Conservation (phyloP, 37 sponge, comb jelly and placozoan genomes). For the Axinella damicornis region DNA sequence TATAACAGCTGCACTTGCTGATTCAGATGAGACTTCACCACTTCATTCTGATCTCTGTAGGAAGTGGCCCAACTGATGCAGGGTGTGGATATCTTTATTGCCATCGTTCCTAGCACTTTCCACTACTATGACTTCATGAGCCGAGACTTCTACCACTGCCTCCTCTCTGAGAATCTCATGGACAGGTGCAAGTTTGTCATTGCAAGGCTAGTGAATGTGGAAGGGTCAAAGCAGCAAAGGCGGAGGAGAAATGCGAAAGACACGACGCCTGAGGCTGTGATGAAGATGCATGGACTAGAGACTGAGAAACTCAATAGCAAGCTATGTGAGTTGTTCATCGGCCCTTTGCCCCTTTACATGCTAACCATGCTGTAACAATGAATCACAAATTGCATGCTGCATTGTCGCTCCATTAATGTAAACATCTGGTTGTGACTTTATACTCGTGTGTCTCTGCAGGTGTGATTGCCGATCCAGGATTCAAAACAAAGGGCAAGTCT, state of each 20-base stretch:
- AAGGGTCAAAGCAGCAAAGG: background rate
- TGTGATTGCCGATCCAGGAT: background rate
- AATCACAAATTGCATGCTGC: too few relatives aligned
- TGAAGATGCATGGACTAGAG: slow-evolving; percentile 1
- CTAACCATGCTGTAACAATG: too few relatives aligned
- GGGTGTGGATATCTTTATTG: background rate
- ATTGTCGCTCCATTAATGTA: too few relatives aligned
- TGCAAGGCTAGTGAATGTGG: background rate
- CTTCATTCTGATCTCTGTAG: background rate
- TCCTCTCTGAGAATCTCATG: background rate
- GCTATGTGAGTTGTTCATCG: too few relatives aligned
- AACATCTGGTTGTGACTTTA: too few relatives aligned
- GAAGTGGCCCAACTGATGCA: slow-evolving; percentile 16
- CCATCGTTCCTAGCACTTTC: background rate
- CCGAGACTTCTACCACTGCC: background rate
- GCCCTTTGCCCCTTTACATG: too few relatives aligned
- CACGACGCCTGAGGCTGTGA: background rate
- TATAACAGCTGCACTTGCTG: too few relatives aligned
- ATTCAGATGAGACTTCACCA: too few relatives aligned
- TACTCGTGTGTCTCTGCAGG: background rate
- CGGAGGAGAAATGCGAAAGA: background rate
- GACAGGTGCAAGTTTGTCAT: slow-evolving; percentile 14
- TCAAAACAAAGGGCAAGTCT: background rate
- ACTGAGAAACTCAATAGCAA: too few relatives aligned
- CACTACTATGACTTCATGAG: background rate